phyloP scores from a whole-genome alignment of 2,888 invertebrate species.

The Emmelina monodactyla region DNA sequence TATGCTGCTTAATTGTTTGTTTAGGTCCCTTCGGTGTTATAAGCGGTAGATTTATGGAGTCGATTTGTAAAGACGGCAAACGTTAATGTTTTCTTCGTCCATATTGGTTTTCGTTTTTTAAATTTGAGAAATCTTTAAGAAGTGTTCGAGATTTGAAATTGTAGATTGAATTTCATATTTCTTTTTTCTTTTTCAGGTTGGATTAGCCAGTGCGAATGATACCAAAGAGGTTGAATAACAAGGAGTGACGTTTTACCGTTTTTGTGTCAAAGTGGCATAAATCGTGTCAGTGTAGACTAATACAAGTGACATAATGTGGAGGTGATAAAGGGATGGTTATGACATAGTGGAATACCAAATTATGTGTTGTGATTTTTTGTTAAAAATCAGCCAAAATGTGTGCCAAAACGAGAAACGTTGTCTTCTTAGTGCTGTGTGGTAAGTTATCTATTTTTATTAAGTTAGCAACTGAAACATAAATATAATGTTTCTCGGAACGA shows the following conservation, averaged over 20 bases:
- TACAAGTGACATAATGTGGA: constrained; percentile 16
- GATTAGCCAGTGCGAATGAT: not conserved
- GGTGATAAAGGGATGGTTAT: not conserved
- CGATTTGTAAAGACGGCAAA: not conserved
- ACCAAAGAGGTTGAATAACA: not conserved
- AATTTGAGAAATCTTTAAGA: too few relatives aligned
- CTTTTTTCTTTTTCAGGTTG: constrained; percentile 8
- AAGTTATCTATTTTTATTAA: constrained; percentile 23
- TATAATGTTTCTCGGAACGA: too few relatives aligned
- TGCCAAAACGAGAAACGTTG: constrained; percentile 34
- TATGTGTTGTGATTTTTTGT: constrained; percentile 35
- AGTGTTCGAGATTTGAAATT: too few relatives aligned
- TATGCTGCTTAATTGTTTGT: constrained; percentile 2
- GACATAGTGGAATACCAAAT: constrained; percentile 18
- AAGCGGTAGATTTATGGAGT: not conserved
- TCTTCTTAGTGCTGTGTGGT: constrained; percentile 36
- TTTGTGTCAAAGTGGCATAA: constrained; percentile 12
- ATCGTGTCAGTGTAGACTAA: constrained; percentile 23
- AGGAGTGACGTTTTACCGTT: not conserved
- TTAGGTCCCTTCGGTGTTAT: constrained; percentile 1
- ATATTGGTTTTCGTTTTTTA: constrained; percentile 5
- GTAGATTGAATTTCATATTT: too few relatives aligned
- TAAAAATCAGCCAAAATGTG: constrained; percentile 35
- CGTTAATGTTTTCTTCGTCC: not conserved
- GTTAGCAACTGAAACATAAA: constrained; percentile 2